Base-by-base conservation (phyloP, 1,140 invertebrate genomes). In the Sinonovacula constricta region DNA sequence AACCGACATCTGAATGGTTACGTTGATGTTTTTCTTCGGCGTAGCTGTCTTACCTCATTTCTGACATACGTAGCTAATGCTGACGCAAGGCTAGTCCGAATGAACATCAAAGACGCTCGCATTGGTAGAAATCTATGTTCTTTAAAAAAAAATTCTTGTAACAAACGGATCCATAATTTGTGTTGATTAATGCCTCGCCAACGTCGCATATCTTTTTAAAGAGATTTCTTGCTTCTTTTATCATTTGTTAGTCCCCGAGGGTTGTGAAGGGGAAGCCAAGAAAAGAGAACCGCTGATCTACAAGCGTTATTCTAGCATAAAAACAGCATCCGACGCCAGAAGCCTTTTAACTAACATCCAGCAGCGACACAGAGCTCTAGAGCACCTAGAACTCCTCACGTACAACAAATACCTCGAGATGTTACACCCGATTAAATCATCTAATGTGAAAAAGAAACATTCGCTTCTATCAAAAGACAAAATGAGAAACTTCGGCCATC, bases 301-400 rank as follows among this genome's bases (percentile, higher is more conserved):
- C 68, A 80, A 78, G 69, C 77, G 77, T 54, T 83, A 78, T 65
- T n/a, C n/a, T 30, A 53, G 65, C 62, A 33, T 70, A 28, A 80
- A 78, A 45, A 68, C 72, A 2, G 51, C 30, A 15, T 14, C 68
- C 3, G 81, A 83, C 15, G 78, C 81, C 51, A 71, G 69, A n/a
- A 69, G 56, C 2, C 45, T 83, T 5, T 53, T 83, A 12, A 2
- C 18, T 1, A 69, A 26, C 26, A 60, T 83, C 59, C 72, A 68
- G 4, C 60, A 74, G 15, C 74, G 70, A 31, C 59, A 75, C 28
- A 78, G 33, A 36, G 69, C 74, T 57, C 69, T 83, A 33, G 45
- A 80, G 1, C 45, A 72, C 36, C 62, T 83, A 28, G 81, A 83
- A 51, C 36, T 80, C 12, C 31, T 83, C 51, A 77, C 78, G 0